Conservation (phyloP, 2,888 invertebrate species). For the Hirtodrosophila alboralis region DNA sequence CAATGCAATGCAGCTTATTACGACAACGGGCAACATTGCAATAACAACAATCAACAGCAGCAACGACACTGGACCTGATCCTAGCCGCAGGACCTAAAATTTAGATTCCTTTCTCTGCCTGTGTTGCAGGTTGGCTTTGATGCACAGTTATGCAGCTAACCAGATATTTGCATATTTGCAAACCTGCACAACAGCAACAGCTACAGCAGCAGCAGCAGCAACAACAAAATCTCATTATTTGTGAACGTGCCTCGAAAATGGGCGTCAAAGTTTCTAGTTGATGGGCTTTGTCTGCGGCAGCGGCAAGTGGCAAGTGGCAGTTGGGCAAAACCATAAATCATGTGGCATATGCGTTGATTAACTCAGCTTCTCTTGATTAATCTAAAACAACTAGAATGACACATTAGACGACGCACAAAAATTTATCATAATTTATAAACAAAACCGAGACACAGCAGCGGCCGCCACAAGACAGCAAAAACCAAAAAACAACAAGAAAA, state of each 20-base stretch:
- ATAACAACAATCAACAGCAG: constrained; percentile 13
- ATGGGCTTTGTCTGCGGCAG: constrained; percentile 43
- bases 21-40: constrained; percentile 20
- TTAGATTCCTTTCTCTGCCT: constrained; percentile 25
- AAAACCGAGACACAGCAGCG: too few relatives aligned
- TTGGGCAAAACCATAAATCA: constrained; percentile 70
- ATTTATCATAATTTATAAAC: constrained; percentile 66
- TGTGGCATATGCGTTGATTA: constrained; percentile 57
- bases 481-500: constrained; percentile 27
- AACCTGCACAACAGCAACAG: constrained; percentile 8
- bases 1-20: constrained; percentile 66
- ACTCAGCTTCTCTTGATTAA: constrained; percentile 51
- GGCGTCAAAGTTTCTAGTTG: constrained; percentile 4
- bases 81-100: constrained; percentile 5
- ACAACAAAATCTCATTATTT: constrained; percentile 65
- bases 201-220: constrained; percentile 1
- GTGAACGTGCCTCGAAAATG: constrained; percentile 65
- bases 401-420: constrained; percentile 44
- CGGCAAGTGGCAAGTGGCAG: constrained; percentile 2
- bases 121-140: constrained; percentile 47
- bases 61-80: constrained; percentile 5
- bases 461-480: constrained; percentile 19
- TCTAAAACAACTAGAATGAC: constrained; percentile 51
- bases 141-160: constrained; percentile 18
- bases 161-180: constrained; percentile 56